Conservation (phyloP, 2,797 vertebrate genomes). For the Ictinia mississippiensis region DNA sequence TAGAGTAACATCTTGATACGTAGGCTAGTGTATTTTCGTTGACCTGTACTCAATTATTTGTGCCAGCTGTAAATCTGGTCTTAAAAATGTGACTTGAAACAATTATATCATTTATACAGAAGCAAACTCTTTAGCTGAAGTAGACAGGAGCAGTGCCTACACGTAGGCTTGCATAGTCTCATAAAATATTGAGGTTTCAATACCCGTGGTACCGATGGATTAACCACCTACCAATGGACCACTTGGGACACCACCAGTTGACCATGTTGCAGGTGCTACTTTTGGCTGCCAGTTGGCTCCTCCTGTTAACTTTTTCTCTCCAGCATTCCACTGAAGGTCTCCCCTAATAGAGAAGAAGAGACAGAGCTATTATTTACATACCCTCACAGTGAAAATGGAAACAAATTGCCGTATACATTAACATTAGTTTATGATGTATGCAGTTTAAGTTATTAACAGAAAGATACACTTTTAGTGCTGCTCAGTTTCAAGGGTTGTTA, state of each 20-base stretch:
- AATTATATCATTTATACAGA: not conserved
- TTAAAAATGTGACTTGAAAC: not conserved
- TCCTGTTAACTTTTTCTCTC: slow-evolving; percentile 95
- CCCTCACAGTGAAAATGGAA: not conserved
- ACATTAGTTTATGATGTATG: slow-evolving; percentile 23
- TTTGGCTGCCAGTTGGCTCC: slow-evolving; percentile 97
- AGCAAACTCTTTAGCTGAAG: not conserved
- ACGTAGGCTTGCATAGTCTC: accelerated
- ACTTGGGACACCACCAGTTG: slow-evolving; percentile 78
- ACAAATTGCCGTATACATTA: not conserved
- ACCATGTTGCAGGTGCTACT: slow-evolving; percentile 93
- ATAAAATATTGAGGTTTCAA: not conserved
- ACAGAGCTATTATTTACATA: not conserved
- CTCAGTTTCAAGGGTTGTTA: slow-evolving; percentile 11
- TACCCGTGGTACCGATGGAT: not conserved
- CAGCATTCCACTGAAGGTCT: slow-evolving; percentile 89
- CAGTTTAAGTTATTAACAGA: slow-evolving; percentile 3
- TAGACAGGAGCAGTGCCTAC: not conserved
- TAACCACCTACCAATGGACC: slow-evolving; percentile 83
- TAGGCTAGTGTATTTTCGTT: accelerated
- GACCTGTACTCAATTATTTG: not conserved
- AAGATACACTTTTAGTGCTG: not conserved
- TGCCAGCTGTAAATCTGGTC: not conserved
- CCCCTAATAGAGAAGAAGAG: slow-evolving; percentile 73
- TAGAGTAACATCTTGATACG: not conserved